These are phyloP conservation scores for Fregata magnificens DNA, from an alignment of 2,113 vertebrate species.

Conservation along the genomic window DNA sequence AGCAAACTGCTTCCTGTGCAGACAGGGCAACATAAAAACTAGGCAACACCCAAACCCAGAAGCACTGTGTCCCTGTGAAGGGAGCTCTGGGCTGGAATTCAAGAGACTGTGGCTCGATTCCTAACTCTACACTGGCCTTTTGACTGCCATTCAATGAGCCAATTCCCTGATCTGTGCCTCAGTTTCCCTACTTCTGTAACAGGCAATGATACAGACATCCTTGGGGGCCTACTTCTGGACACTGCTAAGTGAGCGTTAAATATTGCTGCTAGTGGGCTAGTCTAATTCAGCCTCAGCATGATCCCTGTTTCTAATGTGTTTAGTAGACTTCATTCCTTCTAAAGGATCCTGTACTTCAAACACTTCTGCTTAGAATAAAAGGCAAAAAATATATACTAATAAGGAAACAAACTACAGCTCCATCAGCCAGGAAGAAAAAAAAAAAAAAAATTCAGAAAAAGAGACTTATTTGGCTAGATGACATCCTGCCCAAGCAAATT, in stretches of 20 bases:
- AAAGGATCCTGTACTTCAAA: background rate
- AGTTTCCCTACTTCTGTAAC: background rate
- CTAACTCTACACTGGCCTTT: background rate
- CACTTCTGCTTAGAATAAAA: background rate
- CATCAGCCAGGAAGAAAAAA: background rate
- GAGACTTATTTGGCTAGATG: background rate
- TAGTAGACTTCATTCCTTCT: background rate
- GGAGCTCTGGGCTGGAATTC: background rate
- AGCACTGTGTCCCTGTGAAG: background rate
- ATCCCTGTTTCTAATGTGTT: background rate
- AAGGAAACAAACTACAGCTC: background rate
- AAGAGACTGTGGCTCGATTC: background rate
- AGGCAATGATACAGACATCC: background rate
- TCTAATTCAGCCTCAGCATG: background rate
- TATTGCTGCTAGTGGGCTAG: background rate
- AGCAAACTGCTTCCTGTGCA: constrained; percentile 54
- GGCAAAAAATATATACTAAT: background rate
- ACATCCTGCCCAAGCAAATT: constrained; percentile 2
- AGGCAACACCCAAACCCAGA: constrained; percentile 1
- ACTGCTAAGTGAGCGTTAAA: background rate
- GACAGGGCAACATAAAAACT: background rate
- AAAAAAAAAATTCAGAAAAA: background rate
- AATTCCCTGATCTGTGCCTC: background rate
- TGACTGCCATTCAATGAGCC: background rate
- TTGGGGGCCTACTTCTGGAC: background rate